phyloP scores from a whole-genome alignment of 23 tunicate genomes.

The Trididemnum miniatum region DNA sequence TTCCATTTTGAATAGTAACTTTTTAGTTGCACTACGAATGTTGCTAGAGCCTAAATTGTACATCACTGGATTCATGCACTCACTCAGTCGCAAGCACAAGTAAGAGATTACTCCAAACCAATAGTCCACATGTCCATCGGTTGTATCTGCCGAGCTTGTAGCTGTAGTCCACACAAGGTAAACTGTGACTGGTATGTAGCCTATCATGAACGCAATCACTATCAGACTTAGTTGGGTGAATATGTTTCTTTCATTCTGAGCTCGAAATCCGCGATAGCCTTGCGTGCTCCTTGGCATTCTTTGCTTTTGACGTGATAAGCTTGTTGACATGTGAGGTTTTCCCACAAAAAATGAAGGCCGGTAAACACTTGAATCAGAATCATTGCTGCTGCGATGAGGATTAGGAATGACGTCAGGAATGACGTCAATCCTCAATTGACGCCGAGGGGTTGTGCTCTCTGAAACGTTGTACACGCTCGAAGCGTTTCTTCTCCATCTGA shows the following conservation, averaged over 20 bases:
- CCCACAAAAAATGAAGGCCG: neutral
- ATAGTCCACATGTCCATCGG: constrained; percentile 36
- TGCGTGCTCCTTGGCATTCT: neutral
- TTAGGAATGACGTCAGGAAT: neutral
- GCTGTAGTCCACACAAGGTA: constrained; percentile 81
- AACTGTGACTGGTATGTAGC: constrained; percentile 64
- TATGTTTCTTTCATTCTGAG: constrained; percentile 27
- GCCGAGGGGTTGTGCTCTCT: neutral
- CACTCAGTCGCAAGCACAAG: constrained; percentile 65
- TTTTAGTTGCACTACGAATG: constrained; percentile 47
- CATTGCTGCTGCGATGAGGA: neutral
- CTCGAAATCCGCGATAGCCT: neutral
- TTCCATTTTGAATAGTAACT: neutral
- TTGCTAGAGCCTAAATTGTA: constrained; percentile 83
- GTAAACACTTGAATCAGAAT: neutral
- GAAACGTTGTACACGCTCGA: neutral
- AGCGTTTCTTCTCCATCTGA: neutral
- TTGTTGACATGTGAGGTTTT: neutral
- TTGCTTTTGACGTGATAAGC: neutral
- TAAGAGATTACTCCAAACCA: constrained; percentile 94
- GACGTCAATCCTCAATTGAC: neutral
- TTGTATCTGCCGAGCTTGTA: neutral
- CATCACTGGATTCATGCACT: constrained; percentile 91
- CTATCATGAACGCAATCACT: constrained; percentile 53
- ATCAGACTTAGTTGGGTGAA: constrained; percentile 61